phyloP scores from a whole-genome alignment of 2,888 invertebrate species.

The Empis livida region DNA sequence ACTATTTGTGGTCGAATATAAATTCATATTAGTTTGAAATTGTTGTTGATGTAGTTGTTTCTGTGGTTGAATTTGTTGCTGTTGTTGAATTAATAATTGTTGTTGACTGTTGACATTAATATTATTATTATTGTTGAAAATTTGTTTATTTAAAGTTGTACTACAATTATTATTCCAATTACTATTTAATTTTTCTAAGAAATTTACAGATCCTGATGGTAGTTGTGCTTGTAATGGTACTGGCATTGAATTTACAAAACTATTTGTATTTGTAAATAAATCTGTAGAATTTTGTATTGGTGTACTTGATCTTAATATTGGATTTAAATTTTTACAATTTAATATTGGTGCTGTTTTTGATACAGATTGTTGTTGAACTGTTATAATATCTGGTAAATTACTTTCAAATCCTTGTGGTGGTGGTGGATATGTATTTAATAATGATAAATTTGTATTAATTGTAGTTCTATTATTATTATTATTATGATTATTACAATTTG shows the following conservation, averaged over 20 bases:
- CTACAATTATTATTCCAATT: no score
- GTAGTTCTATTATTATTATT: no score
- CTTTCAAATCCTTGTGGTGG: not conserved
- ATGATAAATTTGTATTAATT: not conserved
- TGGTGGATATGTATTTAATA: not conserved
- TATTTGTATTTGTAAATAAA: no score
- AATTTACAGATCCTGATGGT: no score
- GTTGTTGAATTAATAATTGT: not conserved
- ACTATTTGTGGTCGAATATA: not conserved
- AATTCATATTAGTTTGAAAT: no score
- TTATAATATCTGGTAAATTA: not conserved
- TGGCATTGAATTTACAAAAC: no score
- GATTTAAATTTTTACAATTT: slow-evolving; percentile 4
- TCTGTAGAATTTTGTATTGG: no score
- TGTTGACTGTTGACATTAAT: not conserved
- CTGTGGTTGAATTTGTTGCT: not conserved
- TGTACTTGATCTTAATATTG: slow-evolving; percentile 1
- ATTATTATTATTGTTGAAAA: not conserved
- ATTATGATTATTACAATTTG: not conserved
- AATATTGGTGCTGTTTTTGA: not conserved
- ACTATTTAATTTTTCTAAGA: no score
- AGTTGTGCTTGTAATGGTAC: no score
- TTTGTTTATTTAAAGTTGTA: no score
- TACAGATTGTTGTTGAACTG: not conserved
- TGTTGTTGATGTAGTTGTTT: no score